Conservation (phyloP, 2,888 invertebrate species). For the Nysson spinosus region DNA sequence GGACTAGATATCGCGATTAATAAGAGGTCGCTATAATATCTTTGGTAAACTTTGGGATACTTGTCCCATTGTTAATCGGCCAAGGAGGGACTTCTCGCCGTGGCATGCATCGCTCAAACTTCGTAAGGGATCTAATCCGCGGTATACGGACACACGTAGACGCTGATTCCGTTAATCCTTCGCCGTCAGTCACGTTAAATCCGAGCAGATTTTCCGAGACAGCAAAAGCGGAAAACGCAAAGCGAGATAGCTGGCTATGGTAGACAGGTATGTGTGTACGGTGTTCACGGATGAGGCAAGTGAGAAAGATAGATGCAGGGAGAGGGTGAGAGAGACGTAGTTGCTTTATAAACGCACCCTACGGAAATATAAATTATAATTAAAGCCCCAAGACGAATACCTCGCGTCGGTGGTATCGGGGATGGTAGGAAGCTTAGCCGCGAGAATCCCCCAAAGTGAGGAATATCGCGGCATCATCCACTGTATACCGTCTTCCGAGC, state of each 20-base stretch:
- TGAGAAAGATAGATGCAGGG: constrained; percentile 1
- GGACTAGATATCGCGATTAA: background rate
- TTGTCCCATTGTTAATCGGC: too few relatives aligned
- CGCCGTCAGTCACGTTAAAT: constrained; percentile 60
- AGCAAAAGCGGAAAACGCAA: constrained; percentile 38
- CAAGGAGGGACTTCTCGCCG: constrained; percentile 23
- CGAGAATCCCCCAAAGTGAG: background rate
- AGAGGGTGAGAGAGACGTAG: too few relatives aligned
- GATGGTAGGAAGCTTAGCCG: background rate
- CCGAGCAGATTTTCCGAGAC: constrained; percentile 44
- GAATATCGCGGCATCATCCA: background rate
- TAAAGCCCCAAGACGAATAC: constrained; percentile 42
- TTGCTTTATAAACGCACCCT: constrained; percentile 38
- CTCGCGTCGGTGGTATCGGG: constrained; percentile 4
- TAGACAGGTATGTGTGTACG: too few relatives aligned
- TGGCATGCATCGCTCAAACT: constrained; percentile 35
- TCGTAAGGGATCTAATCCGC: constrained; percentile 49
- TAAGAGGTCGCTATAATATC: too few relatives aligned
- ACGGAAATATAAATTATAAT: constrained; percentile 51
- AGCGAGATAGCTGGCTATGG: too few relatives aligned
- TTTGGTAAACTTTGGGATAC: too few relatives aligned
- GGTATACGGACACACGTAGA: constrained; percentile 38
- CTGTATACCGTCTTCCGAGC: background rate
- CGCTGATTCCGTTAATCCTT: constrained; percentile 56
- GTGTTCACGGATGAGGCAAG: constrained; percentile 3